Conservation (phyloP, 2,888 invertebrate species). For the Mystacides longicornis region DNA sequence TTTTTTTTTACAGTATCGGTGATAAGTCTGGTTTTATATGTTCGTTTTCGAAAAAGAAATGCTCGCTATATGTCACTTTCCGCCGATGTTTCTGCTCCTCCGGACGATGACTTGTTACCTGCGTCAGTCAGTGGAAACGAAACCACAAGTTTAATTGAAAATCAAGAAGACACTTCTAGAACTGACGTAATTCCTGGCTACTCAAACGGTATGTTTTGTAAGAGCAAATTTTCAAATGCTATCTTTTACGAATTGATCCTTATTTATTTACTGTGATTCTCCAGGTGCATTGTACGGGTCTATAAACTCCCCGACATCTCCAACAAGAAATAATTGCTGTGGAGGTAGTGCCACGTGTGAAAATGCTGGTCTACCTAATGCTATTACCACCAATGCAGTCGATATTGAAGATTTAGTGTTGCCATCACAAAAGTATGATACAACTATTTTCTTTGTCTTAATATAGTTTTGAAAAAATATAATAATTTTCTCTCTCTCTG, state of each 20-base stretch:
- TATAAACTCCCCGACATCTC: conserved; percentile 37
- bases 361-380: conserved; percentile 30
- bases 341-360: conserved; percentile 40
- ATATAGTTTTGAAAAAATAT: no score
- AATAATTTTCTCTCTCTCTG: no score
- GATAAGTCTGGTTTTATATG: conserved; percentile 74
- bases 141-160: conserved; percentile 40
- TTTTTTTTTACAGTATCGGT: conserved; percentile 56
- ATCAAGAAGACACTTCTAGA: conserved; percentile 30
- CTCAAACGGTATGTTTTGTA: conserved; percentile 28
- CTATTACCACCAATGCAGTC: conserved; percentile 30
- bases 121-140: conserved; percentile 35
- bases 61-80: conserved; percentile 58
- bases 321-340: conserved; percentile 33
- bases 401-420: conserved; percentile 58
- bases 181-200: conserved; percentile 28
- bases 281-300: conserved; percentile 43
- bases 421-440: background rate
- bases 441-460: no score
- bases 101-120: conserved; percentile 23
- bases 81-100: conserved; percentile 45
- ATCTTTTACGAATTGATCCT: no score
- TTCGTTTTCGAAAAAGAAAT: conserved; percentile 66
- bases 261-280: no score
- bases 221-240: background rate